Base-by-base conservation (phyloP, 2,113 vertebrate species). In the Copsychus sechellarum region DNA sequence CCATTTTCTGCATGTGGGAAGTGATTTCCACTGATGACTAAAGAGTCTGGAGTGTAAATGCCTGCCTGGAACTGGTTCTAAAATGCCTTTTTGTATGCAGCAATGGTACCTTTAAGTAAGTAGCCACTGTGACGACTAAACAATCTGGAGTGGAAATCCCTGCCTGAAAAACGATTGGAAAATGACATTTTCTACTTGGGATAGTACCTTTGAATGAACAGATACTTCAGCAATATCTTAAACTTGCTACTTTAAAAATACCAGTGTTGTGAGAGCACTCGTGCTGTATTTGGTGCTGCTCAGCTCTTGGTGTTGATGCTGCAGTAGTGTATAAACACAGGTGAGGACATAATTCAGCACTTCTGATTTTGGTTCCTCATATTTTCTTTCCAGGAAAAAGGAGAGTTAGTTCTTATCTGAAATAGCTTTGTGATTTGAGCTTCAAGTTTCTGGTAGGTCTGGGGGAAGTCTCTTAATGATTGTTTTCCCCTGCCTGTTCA, bases 21-120 rank as follows among this genome's bases (percentile, higher is more conserved):
- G 86, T 67, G 79, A 74, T 51, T 94, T 71, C 60, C 28, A 45
- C 69, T 92, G 94, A 74, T 93, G 88, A 83, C 38, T 95, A 22
- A 78, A 71, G 48, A 62, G 43, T n/a, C 64, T 73, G 91, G 57
- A 95, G 81, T 81, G 73, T 70, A 92, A 91, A 71, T 56, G 15
- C 40, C 80, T 74, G 54, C 82, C 83, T 62, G 64, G 71, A 78
- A 57, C 80, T 74, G 80, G 48, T 42, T 70, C 64, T 87, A 43
- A 92, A 89, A 56, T 67, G 57, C 22, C 57, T 76, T 91, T 91
- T 82, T 45, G 25, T 53, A 53, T 48, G 57, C 78, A 47, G 3
- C 48, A 66, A 54, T 87, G 19, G 61, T 69, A n/a, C 78, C 74
- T 95, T 60, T 47, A 45, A 74, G 70, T 64, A 95, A 92, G 91